These are phyloP conservation scores for Echeneis naucrates DNA, from an alignment of 2,797 vertebrate genomes.

Conservation along the genomic window DNA sequence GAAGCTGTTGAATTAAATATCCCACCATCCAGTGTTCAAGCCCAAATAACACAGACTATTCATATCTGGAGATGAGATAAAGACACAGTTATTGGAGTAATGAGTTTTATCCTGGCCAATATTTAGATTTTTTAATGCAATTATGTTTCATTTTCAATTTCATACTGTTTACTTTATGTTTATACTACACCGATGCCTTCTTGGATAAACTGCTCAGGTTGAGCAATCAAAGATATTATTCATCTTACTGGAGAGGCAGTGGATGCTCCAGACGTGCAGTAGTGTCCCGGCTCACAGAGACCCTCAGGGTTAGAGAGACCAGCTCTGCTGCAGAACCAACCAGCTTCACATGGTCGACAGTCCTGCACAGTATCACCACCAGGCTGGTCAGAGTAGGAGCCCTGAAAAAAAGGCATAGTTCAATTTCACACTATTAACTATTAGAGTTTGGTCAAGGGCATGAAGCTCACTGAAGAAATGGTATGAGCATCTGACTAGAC, in stretches of 20 bases:
- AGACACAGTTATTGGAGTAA: neutral
- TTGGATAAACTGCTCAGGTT: neutral
- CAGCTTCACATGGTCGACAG: conserved; percentile 87
- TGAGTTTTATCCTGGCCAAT: neutral
- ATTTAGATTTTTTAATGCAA: neutral
- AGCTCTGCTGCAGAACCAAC: conserved; percentile 86
- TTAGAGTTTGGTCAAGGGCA: neutral
- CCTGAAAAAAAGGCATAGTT: conserved; percentile 76
- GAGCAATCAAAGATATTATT: conserved; percentile 1
- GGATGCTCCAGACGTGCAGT: conserved; percentile 87
- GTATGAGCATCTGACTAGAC: neutral
- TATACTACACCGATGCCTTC: neutral
- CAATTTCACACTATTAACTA: neutral
- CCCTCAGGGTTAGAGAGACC: conserved; percentile 88
- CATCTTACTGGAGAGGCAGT: conserved; percentile 86
- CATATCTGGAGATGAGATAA: neutral
- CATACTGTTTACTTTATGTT: neutral
- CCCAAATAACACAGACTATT: neutral
- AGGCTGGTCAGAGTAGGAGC: conserved; percentile 81
- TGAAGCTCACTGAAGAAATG: neutral
- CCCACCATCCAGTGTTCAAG: neutral
- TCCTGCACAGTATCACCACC: conserved; percentile 76
- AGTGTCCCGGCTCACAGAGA: conserved; percentile 86
- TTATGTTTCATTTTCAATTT: neutral
- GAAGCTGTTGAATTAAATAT: neutral